phyloP scores from a whole-genome alignment of 2,888 invertebrate species.

The Parthenolecanium corni region DNA sequence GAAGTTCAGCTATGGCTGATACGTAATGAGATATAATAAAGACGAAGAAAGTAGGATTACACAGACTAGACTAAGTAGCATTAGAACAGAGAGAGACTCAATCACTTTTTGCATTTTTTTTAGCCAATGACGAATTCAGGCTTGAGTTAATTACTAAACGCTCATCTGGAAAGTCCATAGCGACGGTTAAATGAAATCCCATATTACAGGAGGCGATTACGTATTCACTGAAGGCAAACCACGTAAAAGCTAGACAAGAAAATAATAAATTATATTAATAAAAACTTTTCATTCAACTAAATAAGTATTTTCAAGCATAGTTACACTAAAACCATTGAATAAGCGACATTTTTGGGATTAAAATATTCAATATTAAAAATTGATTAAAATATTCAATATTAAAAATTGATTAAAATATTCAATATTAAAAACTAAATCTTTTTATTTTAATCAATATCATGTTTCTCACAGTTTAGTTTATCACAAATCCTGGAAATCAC shows the following conservation, averaged over 20 bases:
- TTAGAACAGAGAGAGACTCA: not conserved
- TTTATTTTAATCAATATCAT: too few relatives aligned
- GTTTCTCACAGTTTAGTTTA: too few relatives aligned
- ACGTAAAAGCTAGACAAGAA: slow-evolving; percentile 66
- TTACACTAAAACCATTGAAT: too few relatives aligned
- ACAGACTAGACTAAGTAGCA: slow-evolving; percentile 22
- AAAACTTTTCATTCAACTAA: too few relatives aligned
- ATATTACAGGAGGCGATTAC: slow-evolving; percentile 83
- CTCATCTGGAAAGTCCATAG: slow-evolving; percentile 74
- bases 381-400: too few relatives aligned
- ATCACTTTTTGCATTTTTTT: slow-evolving; percentile 9
- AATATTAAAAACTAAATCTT: too few relatives aligned
- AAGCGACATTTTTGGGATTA: too few relatives aligned
- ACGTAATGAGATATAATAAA: not conserved
- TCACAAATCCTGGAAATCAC: too few relatives aligned
- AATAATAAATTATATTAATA: too few relatives aligned
- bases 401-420: too few relatives aligned
- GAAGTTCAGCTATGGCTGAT: not conserved
- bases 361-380: too few relatives aligned
- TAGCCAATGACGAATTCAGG: not conserved
- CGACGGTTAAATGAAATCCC: slow-evolving; percentile 80
- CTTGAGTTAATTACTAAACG: slow-evolving; percentile 52
- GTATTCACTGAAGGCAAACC: slow-evolving; percentile 89
- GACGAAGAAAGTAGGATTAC: not conserved
- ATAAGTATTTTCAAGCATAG: too few relatives aligned